phyloP scores from a whole-genome alignment of 2,888 invertebrate genomes.

The Chorisops tibialis region DNA sequence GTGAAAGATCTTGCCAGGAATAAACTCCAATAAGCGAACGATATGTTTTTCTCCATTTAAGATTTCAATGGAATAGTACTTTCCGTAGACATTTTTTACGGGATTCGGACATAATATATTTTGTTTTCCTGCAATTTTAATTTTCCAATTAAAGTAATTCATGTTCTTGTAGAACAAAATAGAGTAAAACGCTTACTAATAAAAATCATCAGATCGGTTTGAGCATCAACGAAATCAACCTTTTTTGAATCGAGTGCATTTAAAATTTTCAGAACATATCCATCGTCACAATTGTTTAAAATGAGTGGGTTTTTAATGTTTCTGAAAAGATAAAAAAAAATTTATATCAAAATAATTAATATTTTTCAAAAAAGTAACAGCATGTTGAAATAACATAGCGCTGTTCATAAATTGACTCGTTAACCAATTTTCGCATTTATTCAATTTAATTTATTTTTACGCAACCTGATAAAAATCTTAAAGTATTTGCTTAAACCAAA shows the following conservation, averaged over 20 bases:
- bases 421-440: too few species aligned
- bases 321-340: conserved; percentile 38
- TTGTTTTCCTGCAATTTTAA: conserved; percentile 54
- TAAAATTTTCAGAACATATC: conserved; percentile 78
- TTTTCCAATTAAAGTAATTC: not conserved
- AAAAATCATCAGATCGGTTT: conserved; percentile 69
- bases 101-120: conserved; percentile 68
- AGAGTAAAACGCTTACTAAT: conserved; percentile 57
- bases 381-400: too few species aligned
- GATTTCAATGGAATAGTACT: conserved; percentile 58
- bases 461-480: too few species aligned
- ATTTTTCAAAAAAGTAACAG: too few species aligned
- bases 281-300: conserved; percentile 56
- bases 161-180: not conserved
- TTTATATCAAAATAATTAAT: too few species aligned
- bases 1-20: conserved; percentile 68
- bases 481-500: too few species aligned
- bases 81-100: conserved; percentile 64
- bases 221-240: conserved; percentile 65
- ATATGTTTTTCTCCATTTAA: conserved; percentile 58
- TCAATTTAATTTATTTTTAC: too few species aligned
- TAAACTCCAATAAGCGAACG: conserved; percentile 71
- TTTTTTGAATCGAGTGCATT: conserved; percentile 79
- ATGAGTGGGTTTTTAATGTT: conserved; percentile 62
- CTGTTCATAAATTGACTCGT: too few species aligned